Base-by-base conservation (phyloP, 2,888 invertebrate genomes). In the Noctuana brunneofusca region DNA sequence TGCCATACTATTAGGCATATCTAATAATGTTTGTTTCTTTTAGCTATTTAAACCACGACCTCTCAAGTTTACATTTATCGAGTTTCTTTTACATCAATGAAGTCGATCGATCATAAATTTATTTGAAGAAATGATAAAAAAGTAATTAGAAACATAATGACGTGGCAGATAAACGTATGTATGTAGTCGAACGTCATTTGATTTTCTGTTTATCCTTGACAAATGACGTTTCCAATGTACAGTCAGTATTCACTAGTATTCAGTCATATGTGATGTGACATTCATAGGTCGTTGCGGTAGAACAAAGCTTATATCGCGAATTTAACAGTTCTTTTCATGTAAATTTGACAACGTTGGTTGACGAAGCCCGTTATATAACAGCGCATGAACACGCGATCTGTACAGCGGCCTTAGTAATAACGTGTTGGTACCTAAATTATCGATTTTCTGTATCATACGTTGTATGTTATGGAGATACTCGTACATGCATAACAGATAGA, bases 381-480 rank as follows among this genome's bases (percentile, higher is more conserved):
- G 71, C 79, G 82, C 80, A 78, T 82, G 75, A 83, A 72, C 69
- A 73, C 76, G 73, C 75, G 75, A 74, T 74, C 68, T 68, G 71
- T 72, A 49, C 24, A 73, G 72, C 68, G 63, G 69, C 68, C 65
- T 69, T 58, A 59, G 66, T 63, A 58, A 63, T 67, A 69, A 68
- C 65, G 65, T 69, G 64, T 69, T 65, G 64, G 58, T 63, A 64
- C 56, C 63, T 35, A 62, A 57, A 48, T 58, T 62, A 66, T 71
- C 65, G 71, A 70, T 70, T 66, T 66, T 30, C 58, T 48, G 60
- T 64, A 58, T 58, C 64, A 63, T 65, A 64, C 59, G 32, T 32
- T 59, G 18, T 20, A n/a, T 49, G 27, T 27, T 27, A 32, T 32
- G 30, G 30, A 32, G 9, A 11, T 32, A 3, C 0, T 4, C 4